phyloP scores from a whole-genome alignment of 2,113 vertebrate genomes.

The Donacobius atricapilla region DNA sequence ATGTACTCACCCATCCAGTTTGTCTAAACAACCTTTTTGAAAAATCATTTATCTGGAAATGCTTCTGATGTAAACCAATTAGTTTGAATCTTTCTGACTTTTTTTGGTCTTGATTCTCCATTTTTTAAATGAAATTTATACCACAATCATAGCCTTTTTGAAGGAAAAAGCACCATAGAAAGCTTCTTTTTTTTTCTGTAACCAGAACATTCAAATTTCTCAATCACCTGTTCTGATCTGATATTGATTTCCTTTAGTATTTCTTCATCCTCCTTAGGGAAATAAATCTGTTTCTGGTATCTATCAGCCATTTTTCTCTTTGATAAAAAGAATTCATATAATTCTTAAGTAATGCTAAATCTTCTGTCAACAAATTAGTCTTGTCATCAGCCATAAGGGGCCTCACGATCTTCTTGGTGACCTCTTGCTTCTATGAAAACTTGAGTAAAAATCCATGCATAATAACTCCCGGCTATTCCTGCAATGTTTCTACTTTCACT shows the following conservation, averaged over 20 bases:
- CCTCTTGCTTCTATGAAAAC: constrained; percentile 54
- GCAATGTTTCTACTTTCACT: neutral
- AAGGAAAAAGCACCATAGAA: neutral
- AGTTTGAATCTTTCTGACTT: neutral
- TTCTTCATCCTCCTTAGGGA: constrained; percentile 64
- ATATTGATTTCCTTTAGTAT: constrained; percentile 65
- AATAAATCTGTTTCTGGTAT: constrained; percentile 71
- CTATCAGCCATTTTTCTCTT: constrained; percentile 57
- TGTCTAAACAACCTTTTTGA: neutral
- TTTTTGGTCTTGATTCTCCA: neutral
- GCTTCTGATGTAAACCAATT: neutral
- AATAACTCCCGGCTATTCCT: neutral
- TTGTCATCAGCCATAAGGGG: constrained; percentile 67
- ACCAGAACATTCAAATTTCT: constrained; percentile 40
- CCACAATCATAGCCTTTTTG: neutral
- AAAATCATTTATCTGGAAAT: neutral
- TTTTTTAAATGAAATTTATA: neutral
- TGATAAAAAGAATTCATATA: constrained; percentile 70
- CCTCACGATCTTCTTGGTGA: constrained; percentile 65
- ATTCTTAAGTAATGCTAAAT: constrained; percentile 71
- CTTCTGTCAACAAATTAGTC: constrained; percentile 70
- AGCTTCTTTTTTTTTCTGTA: neutral
- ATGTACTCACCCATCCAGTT: neutral
- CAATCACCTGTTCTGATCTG: constrained; percentile 66
- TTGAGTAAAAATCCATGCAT: constrained; percentile 11